These are phyloP conservation scores for Malacoraja senta DNA, from an alignment of 2,797 vertebrate species.

Conservation along the genomic window DNA sequence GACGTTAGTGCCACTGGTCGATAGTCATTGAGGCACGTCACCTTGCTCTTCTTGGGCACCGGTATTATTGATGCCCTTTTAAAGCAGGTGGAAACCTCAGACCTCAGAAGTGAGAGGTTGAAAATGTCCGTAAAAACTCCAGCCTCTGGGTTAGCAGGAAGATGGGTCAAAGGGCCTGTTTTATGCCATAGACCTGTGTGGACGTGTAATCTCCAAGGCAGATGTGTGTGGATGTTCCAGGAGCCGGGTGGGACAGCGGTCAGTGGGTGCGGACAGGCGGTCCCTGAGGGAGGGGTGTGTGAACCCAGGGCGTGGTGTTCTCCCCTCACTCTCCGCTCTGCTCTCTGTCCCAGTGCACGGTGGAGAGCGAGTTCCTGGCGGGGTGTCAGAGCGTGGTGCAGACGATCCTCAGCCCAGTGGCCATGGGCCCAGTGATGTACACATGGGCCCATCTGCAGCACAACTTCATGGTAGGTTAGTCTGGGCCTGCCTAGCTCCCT, in stretches of 20 bases:
- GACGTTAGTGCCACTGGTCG: too few relatives aligned
- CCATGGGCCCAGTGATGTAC: conserved; percentile 94
- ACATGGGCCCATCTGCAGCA: conserved; percentile 96
- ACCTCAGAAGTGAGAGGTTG: too few relatives aligned
- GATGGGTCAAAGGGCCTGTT: too few relatives aligned
- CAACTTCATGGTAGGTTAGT: conserved; percentile 85
- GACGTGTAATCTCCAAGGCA: too few relatives aligned
- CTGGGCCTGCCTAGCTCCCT: neutral
- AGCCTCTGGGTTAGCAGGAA: neutral
- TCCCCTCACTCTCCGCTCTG: conserved; percentile 26
- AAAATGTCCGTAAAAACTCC: too few relatives aligned
- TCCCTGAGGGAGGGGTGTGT: too few relatives aligned
- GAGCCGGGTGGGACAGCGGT: neutral
- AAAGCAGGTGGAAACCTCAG: too few relatives aligned
- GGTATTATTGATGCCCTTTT: too few relatives aligned
- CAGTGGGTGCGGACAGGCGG: neutral
- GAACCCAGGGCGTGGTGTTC: neutral
- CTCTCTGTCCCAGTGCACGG: conserved; percentile 66
- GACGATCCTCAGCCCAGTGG: conserved; percentile 84
- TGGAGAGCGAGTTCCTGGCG: conserved; percentile 86
- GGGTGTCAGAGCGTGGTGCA: conserved; percentile 77
- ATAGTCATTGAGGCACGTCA: too few relatives aligned
- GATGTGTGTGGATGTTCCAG: too few relatives aligned
- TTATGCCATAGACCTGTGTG: too few relatives aligned
- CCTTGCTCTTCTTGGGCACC: too few relatives aligned